These are phyloP conservation scores for Saturnia japonica DNA, from an alignment of 2,888 invertebrate genomes.

Conservation along the genomic window DNA sequence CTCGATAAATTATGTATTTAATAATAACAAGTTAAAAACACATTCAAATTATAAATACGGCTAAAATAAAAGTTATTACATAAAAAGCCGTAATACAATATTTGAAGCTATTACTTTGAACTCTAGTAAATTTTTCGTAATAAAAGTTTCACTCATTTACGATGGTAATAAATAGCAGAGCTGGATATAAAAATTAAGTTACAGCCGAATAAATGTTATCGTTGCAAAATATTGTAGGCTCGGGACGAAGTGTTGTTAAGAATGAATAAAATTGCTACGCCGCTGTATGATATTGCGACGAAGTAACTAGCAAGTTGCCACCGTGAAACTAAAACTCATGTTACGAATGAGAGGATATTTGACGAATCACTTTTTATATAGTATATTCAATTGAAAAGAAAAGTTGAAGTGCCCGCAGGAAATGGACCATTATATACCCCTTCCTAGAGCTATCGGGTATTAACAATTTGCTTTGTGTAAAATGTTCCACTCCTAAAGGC, in stretches of 20 bases:
- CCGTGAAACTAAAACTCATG: neutral
- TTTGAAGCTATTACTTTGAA: constrained; percentile 2
- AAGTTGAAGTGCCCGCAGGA: constrained; percentile 67
- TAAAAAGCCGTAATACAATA: constrained; percentile 2
- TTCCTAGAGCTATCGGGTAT: constrained; percentile 66
- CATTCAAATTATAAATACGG: neutral
- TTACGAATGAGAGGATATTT: constrained; percentile 26
- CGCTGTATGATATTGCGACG: neutral
- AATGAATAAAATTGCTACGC: neutral
- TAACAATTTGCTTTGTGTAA: constrained; percentile 74
- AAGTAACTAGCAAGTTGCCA: neutral
- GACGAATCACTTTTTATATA: constrained; percentile 42
- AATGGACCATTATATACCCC: constrained; percentile 68
- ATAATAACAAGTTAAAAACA: neutral
- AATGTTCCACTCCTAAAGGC: constrained; percentile 57
- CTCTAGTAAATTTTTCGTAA: neutral
- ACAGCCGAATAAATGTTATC: constrained; percentile 12
- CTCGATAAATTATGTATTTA: neutral
- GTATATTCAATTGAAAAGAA: constrained; percentile 43
- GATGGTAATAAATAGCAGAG: neutral
- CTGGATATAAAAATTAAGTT: constrained; percentile 12
- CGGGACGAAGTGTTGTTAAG: neutral
- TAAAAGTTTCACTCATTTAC: constrained; percentile 11
- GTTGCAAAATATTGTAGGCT: constrained; percentile 1
- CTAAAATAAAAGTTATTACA: constrained; percentile 5